These are phyloP conservation scores for Nebria salina DNA, from an alignment of 2,888 invertebrate species.

Conservation along the genomic window DNA sequence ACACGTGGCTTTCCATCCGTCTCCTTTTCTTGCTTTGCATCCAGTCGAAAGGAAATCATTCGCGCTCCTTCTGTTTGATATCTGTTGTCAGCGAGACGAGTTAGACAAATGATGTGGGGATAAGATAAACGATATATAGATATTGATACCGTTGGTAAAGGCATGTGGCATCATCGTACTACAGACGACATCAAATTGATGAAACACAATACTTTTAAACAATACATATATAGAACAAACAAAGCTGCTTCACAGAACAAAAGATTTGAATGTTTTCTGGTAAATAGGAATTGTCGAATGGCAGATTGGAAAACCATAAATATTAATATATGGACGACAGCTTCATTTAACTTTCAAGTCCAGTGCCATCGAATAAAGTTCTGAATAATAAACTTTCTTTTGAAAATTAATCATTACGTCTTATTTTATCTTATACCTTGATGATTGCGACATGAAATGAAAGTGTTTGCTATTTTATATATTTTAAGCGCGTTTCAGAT, in stretches of 20 bases:
- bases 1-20: background rate
- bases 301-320: background rate
- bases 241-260: background rate
- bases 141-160: slow-evolving; percentile 41
- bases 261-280: background rate
- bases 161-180: slow-evolving; percentile 23
- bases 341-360: background rate
- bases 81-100: slow-evolving; percentile 32
- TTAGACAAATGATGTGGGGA: slow-evolving; percentile 45
- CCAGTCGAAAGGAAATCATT: slow-evolving; percentile 5
- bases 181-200: slow-evolving; percentile 43
- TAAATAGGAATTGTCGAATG: background rate
- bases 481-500: too few species aligned
- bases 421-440: too few species aligned
- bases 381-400: too few species aligned
- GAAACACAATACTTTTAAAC: slow-evolving; percentile 42
- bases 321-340: background rate
- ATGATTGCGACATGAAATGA: too few species aligned
- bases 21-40: background rate
- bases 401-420: too few species aligned
- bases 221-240: background rate
- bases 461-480: too few species aligned
- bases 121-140: slow-evolving; percentile 45
- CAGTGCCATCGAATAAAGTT: too few species aligned
- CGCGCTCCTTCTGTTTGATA: slow-evolving; percentile 31